Evolutionary conservation across 2,113 vertebrate genomes (phyloP).

Genomic region (Anhinga anhinga): DNA sequence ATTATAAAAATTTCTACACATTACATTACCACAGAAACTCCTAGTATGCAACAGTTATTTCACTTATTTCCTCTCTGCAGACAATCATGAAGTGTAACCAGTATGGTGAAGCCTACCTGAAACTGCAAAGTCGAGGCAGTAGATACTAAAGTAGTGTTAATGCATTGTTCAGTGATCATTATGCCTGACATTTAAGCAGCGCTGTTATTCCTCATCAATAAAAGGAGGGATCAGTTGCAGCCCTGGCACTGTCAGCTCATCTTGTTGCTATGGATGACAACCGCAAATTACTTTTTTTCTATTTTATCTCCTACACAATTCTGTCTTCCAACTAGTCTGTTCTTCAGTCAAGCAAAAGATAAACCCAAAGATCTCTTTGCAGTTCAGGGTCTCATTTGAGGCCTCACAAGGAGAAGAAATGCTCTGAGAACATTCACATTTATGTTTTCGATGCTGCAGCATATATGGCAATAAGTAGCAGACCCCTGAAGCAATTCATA

Average conservation of each 20-base stretch:
- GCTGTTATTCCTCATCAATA: background rate
- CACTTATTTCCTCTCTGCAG: background rate
- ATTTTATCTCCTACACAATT: background rate
- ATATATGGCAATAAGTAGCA: background rate
- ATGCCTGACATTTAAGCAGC: background rate
- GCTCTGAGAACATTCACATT: background rate
- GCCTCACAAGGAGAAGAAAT: background rate
- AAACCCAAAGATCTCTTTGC: background rate
- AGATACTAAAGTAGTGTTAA: background rate
- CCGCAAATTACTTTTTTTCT: background rate
- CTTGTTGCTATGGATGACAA: background rate
- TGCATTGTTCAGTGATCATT: background rate
- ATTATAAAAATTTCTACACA: background rate
- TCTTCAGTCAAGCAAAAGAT: background rate
- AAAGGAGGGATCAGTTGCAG: constrained; percentile 1
- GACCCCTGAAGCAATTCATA: background rate
- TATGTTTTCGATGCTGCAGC: background rate
- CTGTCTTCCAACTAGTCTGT: background rate
- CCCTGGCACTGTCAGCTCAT: background rate
- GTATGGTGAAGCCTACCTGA: background rate
- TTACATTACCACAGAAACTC: background rate
- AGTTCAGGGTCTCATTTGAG: background rate
- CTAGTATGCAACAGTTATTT: background rate
- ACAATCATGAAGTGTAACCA: background rate
- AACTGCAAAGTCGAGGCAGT: background rate